Conservation (phyloP, 2,797 vertebrate species). For the Semotilus atromaculatus region DNA sequence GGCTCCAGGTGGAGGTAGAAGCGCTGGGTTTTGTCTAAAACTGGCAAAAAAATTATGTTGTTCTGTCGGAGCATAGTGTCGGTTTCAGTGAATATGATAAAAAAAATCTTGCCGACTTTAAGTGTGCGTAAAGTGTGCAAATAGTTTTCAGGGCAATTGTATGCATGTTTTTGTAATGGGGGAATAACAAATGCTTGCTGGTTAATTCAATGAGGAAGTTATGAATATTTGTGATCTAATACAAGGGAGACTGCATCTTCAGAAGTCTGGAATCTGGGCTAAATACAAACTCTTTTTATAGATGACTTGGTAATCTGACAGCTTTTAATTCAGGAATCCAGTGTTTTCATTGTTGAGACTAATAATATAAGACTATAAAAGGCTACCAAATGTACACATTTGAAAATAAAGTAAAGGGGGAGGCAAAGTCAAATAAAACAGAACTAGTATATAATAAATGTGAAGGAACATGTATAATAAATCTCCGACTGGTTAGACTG, state of each 20-base stretch:
- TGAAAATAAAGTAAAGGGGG: constrained; percentile 40
- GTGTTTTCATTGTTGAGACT: constrained; percentile 55
- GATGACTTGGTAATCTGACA: constrained; percentile 59
- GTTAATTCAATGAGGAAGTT: background rate
- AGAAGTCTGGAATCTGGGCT: constrained; percentile 60
- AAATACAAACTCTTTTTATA: constrained; percentile 42
- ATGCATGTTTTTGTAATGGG: background rate
- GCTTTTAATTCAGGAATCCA: constrained; percentile 48
- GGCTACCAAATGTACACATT: constrained; percentile 16
- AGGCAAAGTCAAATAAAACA: constrained; percentile 18
- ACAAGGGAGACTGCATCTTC: constrained; percentile 72
- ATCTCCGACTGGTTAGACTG: constrained; percentile 63
- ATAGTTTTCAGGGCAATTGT: background rate
- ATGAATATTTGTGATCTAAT: constrained; percentile 21
- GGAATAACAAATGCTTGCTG: background rate
- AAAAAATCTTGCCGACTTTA: no score
- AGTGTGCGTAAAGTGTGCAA: no score
- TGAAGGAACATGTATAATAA: constrained; percentile 63
- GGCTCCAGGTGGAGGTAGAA: no score
- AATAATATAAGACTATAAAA: constrained; percentile 17
- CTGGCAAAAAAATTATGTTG: no score
- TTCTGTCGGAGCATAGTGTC: no score
- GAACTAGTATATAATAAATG: constrained; percentile 53
- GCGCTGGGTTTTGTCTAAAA: no score
- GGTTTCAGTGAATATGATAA: no score